Evolutionary conservation across 2,797 vertebrate species (phyloP).

Genomic region (Anguilla megastoma): DNA sequence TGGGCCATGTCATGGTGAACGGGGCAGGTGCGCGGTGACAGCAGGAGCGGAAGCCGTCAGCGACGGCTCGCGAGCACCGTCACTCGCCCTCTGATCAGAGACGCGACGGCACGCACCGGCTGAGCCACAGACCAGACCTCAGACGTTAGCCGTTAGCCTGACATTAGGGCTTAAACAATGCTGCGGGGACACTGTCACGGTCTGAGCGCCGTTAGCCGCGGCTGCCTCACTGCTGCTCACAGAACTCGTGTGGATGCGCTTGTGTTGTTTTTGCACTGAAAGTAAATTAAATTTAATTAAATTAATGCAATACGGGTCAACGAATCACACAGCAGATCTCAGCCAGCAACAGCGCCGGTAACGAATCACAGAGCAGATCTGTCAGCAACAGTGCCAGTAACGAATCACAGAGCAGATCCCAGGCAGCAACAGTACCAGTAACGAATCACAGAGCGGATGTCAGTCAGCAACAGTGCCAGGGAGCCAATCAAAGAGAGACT

Average conservation of each 20-base stretch:
- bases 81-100: not conserved
- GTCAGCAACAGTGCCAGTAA: not conserved
- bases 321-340: not conserved
- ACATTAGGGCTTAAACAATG: not conserved
- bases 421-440: not conserved
- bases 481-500: not conserved
- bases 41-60: not conserved
- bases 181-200: too few relatives aligned
- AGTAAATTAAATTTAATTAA: too few relatives aligned
- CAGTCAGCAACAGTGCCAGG: not conserved
- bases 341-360: not conserved
- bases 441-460: not conserved
- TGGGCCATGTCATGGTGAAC: not conserved
- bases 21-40: not conserved
- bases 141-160: too few relatives aligned
- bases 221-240: not conserved
- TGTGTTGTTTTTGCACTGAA: too few relatives aligned
- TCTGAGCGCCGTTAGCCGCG: not conserved
- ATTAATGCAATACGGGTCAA: not conserved
- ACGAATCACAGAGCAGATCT: constrained; percentile 2
- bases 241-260: not conserved
- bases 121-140: not conserved
- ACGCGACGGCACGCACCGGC: not conserved
- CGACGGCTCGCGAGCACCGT: not conserved
- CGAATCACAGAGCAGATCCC: not conserved